phyloP scores from a whole-genome alignment of 1,140 invertebrate species.

The Drosophila jambulina region DNA sequence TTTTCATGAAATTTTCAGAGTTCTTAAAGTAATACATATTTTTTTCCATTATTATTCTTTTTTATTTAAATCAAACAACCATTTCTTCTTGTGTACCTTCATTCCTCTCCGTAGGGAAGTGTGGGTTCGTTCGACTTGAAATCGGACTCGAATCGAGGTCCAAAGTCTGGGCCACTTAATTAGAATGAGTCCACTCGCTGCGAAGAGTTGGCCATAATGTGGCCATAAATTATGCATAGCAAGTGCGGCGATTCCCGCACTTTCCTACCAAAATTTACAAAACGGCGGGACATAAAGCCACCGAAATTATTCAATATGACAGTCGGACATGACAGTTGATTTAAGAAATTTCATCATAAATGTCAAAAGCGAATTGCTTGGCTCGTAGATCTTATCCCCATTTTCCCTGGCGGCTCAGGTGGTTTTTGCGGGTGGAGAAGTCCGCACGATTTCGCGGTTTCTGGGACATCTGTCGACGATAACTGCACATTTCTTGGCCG shows the following conservation, averaged over 20 bases:
- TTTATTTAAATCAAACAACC: no score
- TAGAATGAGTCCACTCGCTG: conserved; percentile 78
- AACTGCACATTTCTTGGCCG: conserved; percentile 42
- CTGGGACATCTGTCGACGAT: conserved; percentile 48
- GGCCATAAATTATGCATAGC: conserved; percentile 79
- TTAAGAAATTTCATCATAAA: conserved; percentile 83
- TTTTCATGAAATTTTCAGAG: no score
- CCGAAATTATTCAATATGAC: conserved; percentile 82
- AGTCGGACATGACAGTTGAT: conserved; percentile 80
- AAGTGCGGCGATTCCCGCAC: conserved; percentile 46
- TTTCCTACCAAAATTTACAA: conserved; percentile 11
- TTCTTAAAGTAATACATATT: no score
- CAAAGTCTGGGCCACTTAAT: conserved; percentile 65
- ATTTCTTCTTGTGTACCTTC: conserved; percentile 12
- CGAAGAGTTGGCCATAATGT: conserved; percentile 54
- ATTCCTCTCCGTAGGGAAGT: conserved; percentile 1
- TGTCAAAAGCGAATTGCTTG: conserved; percentile 76
- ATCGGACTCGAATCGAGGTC: conserved; percentile 7
- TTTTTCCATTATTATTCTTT: no score
- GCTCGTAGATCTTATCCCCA: conserved; percentile 80
- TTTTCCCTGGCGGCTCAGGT: conserved; percentile 19
- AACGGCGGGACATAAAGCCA: conserved; percentile 47
- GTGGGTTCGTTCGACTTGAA: conserved; percentile 9
- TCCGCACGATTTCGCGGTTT: conserved; percentile 47
- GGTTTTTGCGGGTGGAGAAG: conserved; percentile 5